phyloP scores from a whole-genome alignment of 2,888 invertebrate genomes.

The Octonoba sinensis region DNA sequence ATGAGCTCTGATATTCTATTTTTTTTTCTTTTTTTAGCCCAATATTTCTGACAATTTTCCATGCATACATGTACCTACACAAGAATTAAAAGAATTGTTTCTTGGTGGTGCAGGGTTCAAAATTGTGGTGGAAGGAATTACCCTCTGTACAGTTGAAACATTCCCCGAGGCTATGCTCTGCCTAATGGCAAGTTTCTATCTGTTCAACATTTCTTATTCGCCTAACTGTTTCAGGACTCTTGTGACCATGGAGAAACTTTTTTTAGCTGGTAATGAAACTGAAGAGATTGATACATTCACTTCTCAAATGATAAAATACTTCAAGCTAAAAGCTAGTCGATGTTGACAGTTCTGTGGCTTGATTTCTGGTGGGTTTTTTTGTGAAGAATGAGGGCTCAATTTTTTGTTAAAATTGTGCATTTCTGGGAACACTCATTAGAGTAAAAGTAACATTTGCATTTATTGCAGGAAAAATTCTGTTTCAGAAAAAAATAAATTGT shows the following conservation, averaged over 20 bases:
- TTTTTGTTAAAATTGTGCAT: no score
- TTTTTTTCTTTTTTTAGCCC: conserved; percentile 7
- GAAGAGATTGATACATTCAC: conserved; percentile 11
- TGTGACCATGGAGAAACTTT: conserved; percentile 30
- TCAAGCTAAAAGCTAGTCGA: conserved; percentile 17
- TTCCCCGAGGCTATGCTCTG: conserved; percentile 36
- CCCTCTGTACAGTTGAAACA: conserved; percentile 30
- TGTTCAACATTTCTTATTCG: conserved; percentile 51
- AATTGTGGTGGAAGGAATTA: conserved; percentile 15
- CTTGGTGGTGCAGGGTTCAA: conserved; percentile 9
- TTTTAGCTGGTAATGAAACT: conserved; percentile 34
- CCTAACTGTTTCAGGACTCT: conserved; percentile 14
- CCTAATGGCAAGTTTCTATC: conserved; percentile 31
- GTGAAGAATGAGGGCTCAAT: no score
- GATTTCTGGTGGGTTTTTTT: no score
- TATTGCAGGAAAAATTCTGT: no score
- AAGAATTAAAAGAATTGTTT: conserved; percentile 1
- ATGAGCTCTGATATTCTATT: no score
- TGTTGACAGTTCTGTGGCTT: no score
- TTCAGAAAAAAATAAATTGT: no score
- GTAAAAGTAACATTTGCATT: no score
- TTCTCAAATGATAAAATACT: conserved; percentile 13
- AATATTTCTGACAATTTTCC: background rate
- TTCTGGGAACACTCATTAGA: no score
- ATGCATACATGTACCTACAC: conserved; percentile 11